A percentile compares a stretch with the other conserved stretches of the same genome.
Evolutionary conservation across 2,113 vertebrate genomes (phyloP).

Genomic region (Tyrannus savana): DNA sequence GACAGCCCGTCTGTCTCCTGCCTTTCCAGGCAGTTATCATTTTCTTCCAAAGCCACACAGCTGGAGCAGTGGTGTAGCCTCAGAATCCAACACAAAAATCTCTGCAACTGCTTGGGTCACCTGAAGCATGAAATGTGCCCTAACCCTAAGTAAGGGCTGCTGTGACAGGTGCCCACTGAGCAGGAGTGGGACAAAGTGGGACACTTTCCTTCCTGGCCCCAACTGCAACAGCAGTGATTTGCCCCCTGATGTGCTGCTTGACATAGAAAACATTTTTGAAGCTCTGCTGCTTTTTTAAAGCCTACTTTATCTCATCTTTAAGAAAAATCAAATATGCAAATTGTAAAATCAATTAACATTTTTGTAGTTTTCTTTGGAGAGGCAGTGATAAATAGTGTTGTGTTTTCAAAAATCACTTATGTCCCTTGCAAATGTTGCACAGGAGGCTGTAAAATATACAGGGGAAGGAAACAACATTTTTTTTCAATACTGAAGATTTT

Average conservation of each 20-base stretch:
- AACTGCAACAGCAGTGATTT: neutral
- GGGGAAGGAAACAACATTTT: neutral
- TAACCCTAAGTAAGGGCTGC: neutral
- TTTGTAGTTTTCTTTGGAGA: constrained; percentile 28
- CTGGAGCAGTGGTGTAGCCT: neutral
- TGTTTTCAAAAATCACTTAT: neutral
- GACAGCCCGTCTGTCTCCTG: neutral
- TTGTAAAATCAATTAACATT: constrained; percentile 47
- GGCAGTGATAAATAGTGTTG: neutral
- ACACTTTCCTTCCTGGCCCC: neutral
- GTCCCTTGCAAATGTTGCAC: neutral
- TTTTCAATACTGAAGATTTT: neutral
- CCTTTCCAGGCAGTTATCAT: neutral
- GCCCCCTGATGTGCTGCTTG: neutral
- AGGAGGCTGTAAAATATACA: neutral
- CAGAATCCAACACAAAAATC: neutral
- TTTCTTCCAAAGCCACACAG: neutral
- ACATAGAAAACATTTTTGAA: constrained; percentile 9
- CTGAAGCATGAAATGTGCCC: neutral
- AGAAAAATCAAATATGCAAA: constrained; percentile 57
- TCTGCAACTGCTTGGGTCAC: neutral
- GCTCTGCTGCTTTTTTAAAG: neutral
- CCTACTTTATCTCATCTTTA: constrained; percentile 15
- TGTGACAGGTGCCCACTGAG: accelerated
- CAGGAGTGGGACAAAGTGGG: neutral